phyloP scores from a whole-genome alignment of 2,113 vertebrate genomes.

The Genyomyrus donnyi region DNA sequence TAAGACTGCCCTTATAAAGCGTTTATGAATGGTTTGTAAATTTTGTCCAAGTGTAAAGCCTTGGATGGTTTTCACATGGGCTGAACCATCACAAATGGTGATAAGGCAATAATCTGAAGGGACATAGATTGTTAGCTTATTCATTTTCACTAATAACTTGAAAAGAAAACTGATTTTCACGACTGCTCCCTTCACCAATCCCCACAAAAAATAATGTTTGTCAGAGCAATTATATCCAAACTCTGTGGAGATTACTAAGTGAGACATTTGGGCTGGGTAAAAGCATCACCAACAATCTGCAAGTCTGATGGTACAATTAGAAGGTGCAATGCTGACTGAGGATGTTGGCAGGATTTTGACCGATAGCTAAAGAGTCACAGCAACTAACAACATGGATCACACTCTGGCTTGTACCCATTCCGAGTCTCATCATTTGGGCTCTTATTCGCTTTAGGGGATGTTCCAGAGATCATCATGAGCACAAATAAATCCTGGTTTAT shows the following conservation, averaged over 20 bases:
- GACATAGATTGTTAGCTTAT: neutral
- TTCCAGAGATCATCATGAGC: neutral
- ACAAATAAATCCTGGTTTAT: neutral
- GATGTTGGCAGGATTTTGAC: neutral
- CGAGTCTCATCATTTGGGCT: neutral
- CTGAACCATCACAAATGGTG: neutral
- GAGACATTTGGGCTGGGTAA: neutral
- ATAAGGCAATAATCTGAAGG: neutral
- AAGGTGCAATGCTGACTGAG: neutral
- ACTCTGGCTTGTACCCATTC: neutral
- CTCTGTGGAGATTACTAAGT: neutral
- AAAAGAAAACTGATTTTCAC: neutral
- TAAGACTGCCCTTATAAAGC: neutral
- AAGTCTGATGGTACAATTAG: neutral
- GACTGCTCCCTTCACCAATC: neutral
- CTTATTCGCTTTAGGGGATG: neutral
- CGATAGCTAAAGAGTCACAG: neutral
- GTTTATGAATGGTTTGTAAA: neutral
- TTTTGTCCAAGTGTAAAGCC: neutral
- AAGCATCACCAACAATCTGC: neutral
- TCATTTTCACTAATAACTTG: neutral
- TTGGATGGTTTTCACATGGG: neutral
- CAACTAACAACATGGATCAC: neutral
- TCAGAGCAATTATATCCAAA: neutral
- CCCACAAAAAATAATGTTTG: neutral